Evolutionary conservation across 2,113 vertebrate genomes (phyloP).

Genomic region (Plecotus auritus): DNA sequence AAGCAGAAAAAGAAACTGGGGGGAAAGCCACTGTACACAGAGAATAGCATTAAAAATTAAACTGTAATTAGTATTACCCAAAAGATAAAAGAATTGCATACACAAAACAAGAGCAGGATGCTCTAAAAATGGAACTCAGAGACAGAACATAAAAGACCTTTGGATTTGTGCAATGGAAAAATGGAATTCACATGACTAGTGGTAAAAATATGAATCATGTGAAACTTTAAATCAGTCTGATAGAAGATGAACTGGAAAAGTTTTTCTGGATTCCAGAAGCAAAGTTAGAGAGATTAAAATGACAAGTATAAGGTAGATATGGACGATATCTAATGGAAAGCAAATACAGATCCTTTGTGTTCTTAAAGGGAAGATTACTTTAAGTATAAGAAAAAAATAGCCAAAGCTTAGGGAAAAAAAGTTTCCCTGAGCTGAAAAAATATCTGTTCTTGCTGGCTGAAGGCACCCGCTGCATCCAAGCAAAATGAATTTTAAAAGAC

Average conservation of each 20-base stretch:
- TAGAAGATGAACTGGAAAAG: background rate
- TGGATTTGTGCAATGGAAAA: background rate
- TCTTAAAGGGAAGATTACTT: background rate
- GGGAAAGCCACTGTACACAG: background rate
- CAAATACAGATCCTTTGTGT: background rate
- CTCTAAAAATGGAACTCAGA: background rate
- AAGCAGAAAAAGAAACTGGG: background rate
- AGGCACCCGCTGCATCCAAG: background rate
- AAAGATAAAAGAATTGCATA: background rate
- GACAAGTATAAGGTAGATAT: background rate
- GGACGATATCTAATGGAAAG: background rate
- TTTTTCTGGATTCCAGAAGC: background rate
- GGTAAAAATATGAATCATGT: background rate
- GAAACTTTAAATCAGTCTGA: background rate
- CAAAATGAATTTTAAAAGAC: background rate
- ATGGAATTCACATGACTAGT: background rate
- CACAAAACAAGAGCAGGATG: background rate
- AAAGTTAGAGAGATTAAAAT: conserved; percentile 2
- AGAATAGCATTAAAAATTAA: background rate
- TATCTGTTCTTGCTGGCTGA: background rate
- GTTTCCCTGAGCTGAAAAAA: background rate
- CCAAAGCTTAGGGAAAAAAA: background rate
- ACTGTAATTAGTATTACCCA: background rate
- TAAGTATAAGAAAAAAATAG: background rate
- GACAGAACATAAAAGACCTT: background rate